Evolutionary conservation across 1,140 invertebrate species (phyloP), one percentile per base, ranked within the genome.

Genomic region (Diprion similis): DNA sequence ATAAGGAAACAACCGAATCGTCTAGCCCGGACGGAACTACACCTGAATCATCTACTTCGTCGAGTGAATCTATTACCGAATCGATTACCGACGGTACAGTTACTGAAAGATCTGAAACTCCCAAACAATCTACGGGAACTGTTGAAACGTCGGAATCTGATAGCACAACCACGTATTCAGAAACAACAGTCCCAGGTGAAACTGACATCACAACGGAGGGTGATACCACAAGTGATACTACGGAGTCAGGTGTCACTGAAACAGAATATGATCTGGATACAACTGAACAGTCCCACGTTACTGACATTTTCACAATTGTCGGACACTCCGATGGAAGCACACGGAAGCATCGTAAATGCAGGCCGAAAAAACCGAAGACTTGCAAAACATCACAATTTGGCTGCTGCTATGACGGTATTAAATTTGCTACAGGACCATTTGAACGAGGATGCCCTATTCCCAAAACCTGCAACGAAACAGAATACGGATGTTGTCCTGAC

Each of bases 401-500:
- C 13, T 99, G 97, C 82, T 99, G 98, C 86, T 93, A 93, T 17
- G 97, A 99, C 85, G 93, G 92, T 17, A 91, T 92, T 74, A 96
- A 95, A 8, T 80, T 91, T 8, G 96, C 97, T 37, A 86, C 90
- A 79, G 98, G 97, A 80, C 95, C 96, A 45, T 98, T 97, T 78
- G 91, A 93, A 74, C 91, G 94, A 90, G 96, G 94, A 17, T 96
- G 95, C 82, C 90, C 91, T 0, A 91, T 88, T 74, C 90, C 91
- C 0, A 89, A 92, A 76, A 96, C 94, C 0, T 96, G 95, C 77
- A 89, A 91, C 77, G 96, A 97, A 66, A 94, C 96, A 0, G 91
- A 93, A 80, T 94, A 91, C 81, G 96, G 96, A 7, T 99, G 97
- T 87, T 99, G 98, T 84, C 89, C 92, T 10, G 97, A 99, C 86